A percentile compares a stretch with the other conserved stretches of the same genome.
These are phyloP conservation scores for Amblyopsis hoosieri DNA, from an alignment of 2,797 vertebrate genomes.

Conservation along the genomic window DNA sequence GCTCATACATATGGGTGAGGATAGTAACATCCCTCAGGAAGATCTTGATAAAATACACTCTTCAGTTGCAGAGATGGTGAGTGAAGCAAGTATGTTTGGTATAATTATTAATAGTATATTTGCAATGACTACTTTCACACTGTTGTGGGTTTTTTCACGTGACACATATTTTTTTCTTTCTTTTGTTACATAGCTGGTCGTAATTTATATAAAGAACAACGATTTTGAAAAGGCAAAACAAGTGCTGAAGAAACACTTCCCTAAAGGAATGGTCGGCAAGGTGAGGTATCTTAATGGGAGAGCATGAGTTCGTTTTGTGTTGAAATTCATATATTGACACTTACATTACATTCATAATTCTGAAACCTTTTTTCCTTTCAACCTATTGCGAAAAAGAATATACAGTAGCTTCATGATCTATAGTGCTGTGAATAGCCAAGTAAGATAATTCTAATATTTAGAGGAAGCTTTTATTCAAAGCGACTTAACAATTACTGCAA, in stretches of 20 bases:
- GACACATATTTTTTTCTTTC: not conserved
- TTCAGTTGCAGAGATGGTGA: constrained; percentile 75
- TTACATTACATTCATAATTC: too few species aligned
- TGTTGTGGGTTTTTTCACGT: not conserved
- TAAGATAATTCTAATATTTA: too few species aligned
- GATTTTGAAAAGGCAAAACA: constrained; percentile 69
- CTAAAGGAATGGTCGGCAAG: constrained; percentile 57
- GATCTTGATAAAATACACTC: constrained; percentile 40
- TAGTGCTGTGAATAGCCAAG: not conserved
- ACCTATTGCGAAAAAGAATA: not conserved
- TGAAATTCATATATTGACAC: not conserved
- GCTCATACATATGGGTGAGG: constrained; percentile 48
- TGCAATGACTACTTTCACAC: not conserved
- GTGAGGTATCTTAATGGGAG: constrained; percentile 47
- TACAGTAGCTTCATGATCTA: not conserved
- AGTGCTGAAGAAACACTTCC: constrained; percentile 62
- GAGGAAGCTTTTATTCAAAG: too few species aligned
- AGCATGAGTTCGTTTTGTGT: not conserved
- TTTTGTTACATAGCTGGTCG: constrained; percentile 61
- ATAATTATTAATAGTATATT: not conserved
- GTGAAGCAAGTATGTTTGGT: not conserved
- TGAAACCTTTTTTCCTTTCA: not conserved
- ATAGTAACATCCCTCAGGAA: constrained; percentile 33
- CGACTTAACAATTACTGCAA: too few species aligned
- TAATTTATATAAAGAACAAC: constrained; percentile 63